phyloP scores from a whole-genome alignment of 2,888 invertebrate species.

The Netelia fuscicornis region DNA sequence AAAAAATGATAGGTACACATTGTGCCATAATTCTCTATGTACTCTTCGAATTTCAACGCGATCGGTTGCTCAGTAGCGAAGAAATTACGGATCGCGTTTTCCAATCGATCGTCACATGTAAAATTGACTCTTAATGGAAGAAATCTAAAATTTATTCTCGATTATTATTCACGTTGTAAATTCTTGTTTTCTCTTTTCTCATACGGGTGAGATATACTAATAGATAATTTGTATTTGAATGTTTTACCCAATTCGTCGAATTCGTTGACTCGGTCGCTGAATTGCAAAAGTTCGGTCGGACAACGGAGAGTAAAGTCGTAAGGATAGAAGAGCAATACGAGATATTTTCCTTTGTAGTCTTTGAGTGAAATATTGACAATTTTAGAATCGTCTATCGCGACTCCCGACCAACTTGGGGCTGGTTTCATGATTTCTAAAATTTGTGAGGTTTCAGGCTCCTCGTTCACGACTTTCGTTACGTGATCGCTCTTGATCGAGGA shows the following conservation, averaged over 20 bases:
- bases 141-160: neutral
- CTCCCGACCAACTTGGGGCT: constrained; percentile 75
- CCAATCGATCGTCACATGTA: too few relatives aligned
- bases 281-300: constrained; percentile 77
- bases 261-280: constrained; percentile 76
- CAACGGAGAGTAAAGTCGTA: constrained; percentile 76
- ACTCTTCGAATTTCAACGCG: too few relatives aligned
- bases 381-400: constrained; percentile 71
- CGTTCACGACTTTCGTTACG: neutral
- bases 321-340: constrained; percentile 76
- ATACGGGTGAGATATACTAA: neutral
- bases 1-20: too few relatives aligned
- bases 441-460: neutral
- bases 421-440: constrained; percentile 53
- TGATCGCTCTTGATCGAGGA: constrained; percentile 2
- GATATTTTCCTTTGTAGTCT: constrained; percentile 74
- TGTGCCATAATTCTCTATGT: too few relatives aligned
- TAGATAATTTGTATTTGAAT: neutral
- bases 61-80: too few relatives aligned
- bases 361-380: constrained; percentile 70
- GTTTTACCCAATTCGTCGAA: constrained; percentile 72
- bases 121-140: neutral
- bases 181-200: constrained; percentile 8
- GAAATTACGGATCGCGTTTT: too few relatives aligned
- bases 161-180: too few relatives aligned